A percentile compares a stretch with the other conserved stretches of the same genome.
phyloP scores from a whole-genome alignment of 2,113 vertebrate genomes.

The Origma solitaria region DNA sequence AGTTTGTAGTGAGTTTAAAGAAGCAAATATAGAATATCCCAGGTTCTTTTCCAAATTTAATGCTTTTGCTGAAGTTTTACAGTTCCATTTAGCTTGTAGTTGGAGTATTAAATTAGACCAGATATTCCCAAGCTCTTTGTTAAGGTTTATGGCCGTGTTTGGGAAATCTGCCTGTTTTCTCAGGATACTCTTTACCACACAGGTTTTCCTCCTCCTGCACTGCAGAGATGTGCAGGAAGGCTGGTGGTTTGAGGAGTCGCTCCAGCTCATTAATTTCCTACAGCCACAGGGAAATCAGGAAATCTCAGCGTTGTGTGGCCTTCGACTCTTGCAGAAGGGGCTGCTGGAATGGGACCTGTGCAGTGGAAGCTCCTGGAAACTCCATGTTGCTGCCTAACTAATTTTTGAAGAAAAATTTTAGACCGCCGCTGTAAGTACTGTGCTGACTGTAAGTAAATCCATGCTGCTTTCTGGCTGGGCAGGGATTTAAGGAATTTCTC shows the following conservation, averaged over 20 bases:
- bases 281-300: neutral
- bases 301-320: neutral
- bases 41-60: neutral
- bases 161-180: neutral
- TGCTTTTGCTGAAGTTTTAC: neutral
- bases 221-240: neutral
- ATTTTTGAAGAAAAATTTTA: neutral
- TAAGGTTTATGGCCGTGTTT: neutral
- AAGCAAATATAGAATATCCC: neutral
- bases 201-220: neutral
- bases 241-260: rapidly evolving
- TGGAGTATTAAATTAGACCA: neutral
- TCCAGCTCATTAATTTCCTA: neutral
- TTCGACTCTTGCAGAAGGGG: neutral
- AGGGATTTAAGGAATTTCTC: neutral
- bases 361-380: neutral
- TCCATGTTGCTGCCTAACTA: rapidly evolving
- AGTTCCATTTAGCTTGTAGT: neutral
- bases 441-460: neutral
- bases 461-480: rapidly evolving
- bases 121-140: neutral
- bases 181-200: neutral
- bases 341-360: neutral
- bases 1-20: neutral
- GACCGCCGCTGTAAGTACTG: neutral